phyloP scores from a whole-genome alignment of 1,140 invertebrate species.

The Rhopalosiphum padi region DNA sequence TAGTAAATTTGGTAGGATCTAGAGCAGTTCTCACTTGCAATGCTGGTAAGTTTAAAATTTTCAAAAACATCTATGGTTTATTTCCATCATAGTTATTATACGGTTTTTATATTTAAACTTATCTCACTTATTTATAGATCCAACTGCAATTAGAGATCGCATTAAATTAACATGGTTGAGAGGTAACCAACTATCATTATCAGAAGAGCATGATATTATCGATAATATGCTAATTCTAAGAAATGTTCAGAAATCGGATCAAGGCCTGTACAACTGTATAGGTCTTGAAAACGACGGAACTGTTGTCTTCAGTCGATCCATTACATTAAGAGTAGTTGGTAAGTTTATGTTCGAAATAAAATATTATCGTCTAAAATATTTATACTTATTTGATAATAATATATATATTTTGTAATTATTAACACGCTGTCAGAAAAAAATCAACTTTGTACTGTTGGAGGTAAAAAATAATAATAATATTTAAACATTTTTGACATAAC shows the following conservation, averaged over 20 bases:
- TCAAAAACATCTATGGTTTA: not conserved
- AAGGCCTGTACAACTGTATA: slow-evolving; percentile 81
- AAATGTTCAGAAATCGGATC: slow-evolving; percentile 70
- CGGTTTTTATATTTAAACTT: not conserved
- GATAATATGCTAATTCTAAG: slow-evolving; percentile 68
- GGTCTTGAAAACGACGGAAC: slow-evolving; percentile 66
- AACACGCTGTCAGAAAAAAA: slow-evolving; percentile 27
- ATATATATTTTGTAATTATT: slow-evolving; percentile 61
- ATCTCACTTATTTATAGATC: not conserved
- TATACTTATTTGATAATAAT: not conserved
- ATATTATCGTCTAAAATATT: slow-evolving; percentile 18
- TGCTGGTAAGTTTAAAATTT: slow-evolving; percentile 45
- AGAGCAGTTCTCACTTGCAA: slow-evolving; percentile 35
- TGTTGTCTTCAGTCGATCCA: slow-evolving; percentile 61
- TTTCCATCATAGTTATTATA: not conserved
- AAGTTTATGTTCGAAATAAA: slow-evolving; percentile 62
- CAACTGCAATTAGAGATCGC: not conserved
- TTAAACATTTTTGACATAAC: not conserved
- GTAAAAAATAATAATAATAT: slow-evolving; percentile 22
- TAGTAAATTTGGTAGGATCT: not conserved
- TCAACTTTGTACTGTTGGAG: slow-evolving; percentile 32
- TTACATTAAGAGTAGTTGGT: slow-evolving; percentile 70
- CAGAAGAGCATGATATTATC: slow-evolving; percentile 43
- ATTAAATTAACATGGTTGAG: slow-evolving; percentile 19
- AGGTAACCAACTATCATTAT: not conserved